A percentile compares a stretch with the other conserved stretches of the same genome.
These are phyloP conservation scores for Pantala flavescens DNA, from an alignment of 1,140 invertebrate species.

Conservation along the genomic window DNA sequence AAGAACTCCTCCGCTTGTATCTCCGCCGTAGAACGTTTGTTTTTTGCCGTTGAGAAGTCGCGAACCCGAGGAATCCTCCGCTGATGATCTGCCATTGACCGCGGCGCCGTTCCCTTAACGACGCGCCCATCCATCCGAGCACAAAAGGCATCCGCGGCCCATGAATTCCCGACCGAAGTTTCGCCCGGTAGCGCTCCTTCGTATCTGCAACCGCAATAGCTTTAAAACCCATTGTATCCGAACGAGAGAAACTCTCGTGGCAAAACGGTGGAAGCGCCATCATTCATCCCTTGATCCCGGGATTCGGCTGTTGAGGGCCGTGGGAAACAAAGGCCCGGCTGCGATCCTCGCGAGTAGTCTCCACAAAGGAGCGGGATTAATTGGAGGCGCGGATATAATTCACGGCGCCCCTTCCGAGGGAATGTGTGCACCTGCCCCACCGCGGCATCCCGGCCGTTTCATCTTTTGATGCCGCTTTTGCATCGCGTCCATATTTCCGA, in stretches of 20 bases:
- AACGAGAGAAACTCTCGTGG: neutral
- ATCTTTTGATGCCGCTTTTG: neutral
- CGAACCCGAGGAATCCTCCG: neutral
- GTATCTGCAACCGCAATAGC: neutral
- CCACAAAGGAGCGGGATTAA: conserved; percentile 8
- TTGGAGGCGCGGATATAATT: neutral
- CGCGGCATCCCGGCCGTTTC: neutral
- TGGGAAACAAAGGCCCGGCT: neutral
- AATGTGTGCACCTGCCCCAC: neutral
- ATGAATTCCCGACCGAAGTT: too few relatives aligned
- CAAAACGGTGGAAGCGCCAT: neutral
- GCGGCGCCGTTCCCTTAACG: conserved; percentile 5
- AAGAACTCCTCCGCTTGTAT: neutral
- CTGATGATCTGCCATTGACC: neutral
- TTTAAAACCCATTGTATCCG: neutral
- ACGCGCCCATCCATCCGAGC: neutral
- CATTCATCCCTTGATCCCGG: neutral
- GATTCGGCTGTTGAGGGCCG: neutral
- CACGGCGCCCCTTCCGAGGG: neutral
- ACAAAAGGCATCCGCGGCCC: too few relatives aligned
- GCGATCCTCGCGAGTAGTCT: neutral
- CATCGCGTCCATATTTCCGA: neutral
- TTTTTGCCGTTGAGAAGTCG: neutral
- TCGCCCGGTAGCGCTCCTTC: too few relatives aligned
- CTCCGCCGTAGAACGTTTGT: neutral